Base-by-base conservation (phyloP, 1,140 invertebrate genomes). In the Protaetia brevitarsis region DNA sequence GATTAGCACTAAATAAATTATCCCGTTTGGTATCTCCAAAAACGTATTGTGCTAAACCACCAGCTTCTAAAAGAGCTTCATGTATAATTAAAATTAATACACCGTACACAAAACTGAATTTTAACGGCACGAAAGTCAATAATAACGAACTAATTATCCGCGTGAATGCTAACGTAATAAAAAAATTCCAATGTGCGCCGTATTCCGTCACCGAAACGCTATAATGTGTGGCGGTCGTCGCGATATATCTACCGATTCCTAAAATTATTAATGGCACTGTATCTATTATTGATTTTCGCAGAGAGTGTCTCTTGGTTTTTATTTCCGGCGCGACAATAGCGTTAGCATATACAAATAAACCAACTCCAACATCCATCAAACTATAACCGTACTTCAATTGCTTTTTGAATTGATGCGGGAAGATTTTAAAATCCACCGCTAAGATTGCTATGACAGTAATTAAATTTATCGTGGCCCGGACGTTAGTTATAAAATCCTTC, bases 161-260 rank as follows among this genome's bases (percentile, higher is more conserved):
- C 3, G 93, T 88, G 41, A 89, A 79, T 23, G 91, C 93, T 31
- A 98, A 77, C 1, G 94, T 97, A 65, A 97, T 88, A 76, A 98
- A 98, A 77, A 98, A 98, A 79, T 99, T 99, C 93, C 96, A 97
- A 80, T 98, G 95, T 3, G 91, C 83, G 2, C 96, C 97, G 83
- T 98, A 99, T 76, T 98, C 97, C 4, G 88, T 86, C 0, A 93
- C 84, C 78, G 95, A 91, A 74, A 91, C 88, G 63, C 94, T 89
- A 79, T 98, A 98, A 64, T 91, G 84, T 2, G 88, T 77, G 65
- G 82, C 73, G 73, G 86, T 86, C 8, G 89, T 80, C n/a, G 85
- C 77, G 1, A 88, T 27, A 66, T 83, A 87, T 72, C 96, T 83
- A 0, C 81, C 75, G 2, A 92, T 64, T 3, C 95, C 96, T 8